Evolutionary conservation across 2,888 invertebrate species (phyloP).

Genomic region (Spicauda simplicius): DNA sequence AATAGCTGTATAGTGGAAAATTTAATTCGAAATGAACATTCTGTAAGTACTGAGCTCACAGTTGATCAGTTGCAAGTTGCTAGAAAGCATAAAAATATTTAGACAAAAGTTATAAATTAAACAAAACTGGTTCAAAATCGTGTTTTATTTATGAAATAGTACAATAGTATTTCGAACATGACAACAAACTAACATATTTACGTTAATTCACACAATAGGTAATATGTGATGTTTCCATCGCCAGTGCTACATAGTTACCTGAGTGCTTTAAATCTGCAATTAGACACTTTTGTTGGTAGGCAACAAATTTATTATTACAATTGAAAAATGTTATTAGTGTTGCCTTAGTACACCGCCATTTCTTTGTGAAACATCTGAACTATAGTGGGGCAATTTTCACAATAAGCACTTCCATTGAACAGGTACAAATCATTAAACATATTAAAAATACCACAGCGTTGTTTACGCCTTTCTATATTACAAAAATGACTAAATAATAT

Average conservation of each 20-base stretch:
- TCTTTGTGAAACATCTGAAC: slow-evolving; percentile 19
- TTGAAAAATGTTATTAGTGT: not conserved
- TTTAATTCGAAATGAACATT: too few relatives aligned
- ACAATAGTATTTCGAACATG: slow-evolving; percentile 20
- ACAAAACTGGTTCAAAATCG: not conserved
- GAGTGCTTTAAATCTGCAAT: not conserved
- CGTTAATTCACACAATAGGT: slow-evolving; percentile 14
- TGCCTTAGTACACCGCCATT: slow-evolving; percentile 1
- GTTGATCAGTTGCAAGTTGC: too few relatives aligned
- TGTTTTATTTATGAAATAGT: slow-evolving; percentile 20
- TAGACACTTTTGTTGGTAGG: not conserved
- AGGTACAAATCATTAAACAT: slow-evolving; percentile 66
- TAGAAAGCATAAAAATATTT: too few relatives aligned
- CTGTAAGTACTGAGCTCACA: too few relatives aligned
- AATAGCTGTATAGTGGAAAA: too few relatives aligned
- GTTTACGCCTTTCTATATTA: slow-evolving; percentile 56
- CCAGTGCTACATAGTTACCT: not conserved
- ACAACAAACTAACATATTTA: slow-evolving; percentile 7
- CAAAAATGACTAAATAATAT: slow-evolving; percentile 78
- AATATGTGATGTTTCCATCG: not conserved
- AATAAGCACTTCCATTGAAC: slow-evolving; percentile 49
- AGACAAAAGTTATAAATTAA: not conserved
- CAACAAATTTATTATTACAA: not conserved
- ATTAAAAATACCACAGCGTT: slow-evolving; percentile 45
- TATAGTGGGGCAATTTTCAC: not conserved